Evolutionary conservation across 2,113 vertebrate genomes (phyloP).

Genomic region (Pterophyllum scalare): DNA sequence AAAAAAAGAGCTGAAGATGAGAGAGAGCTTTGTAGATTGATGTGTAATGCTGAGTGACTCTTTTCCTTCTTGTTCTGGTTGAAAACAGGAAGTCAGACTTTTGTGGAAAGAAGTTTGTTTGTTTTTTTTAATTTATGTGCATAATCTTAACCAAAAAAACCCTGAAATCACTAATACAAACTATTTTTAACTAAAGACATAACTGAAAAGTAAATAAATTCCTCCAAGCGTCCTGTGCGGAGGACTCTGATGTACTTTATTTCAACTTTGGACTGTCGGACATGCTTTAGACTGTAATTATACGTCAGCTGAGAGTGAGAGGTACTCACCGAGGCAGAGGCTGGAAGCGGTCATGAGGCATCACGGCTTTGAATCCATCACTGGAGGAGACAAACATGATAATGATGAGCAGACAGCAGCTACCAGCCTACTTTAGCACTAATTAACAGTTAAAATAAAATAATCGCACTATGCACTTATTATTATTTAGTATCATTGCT

Average conservation of each 20-base stretch:
- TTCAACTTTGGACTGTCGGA: fast-evolving
- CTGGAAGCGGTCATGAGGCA: constrained; percentile 96
- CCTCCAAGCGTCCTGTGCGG: neutral
- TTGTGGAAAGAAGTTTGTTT: neutral
- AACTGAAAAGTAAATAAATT: neutral
- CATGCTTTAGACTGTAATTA: neutral
- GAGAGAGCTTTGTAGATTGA: constrained; percentile 13
- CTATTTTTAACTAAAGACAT: neutral
- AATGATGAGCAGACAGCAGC: neutral
- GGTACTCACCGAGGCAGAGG: constrained; percentile 90
- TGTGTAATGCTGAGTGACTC: neutral
- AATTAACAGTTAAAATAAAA: neutral
- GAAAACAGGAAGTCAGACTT: neutral
- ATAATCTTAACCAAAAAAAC: neutral
- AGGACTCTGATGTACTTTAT: fast-evolving
- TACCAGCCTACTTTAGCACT: neutral
- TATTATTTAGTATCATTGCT: neutral
- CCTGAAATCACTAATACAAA: neutral
- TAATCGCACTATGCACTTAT: fast-evolving
- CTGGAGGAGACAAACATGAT: constrained; percentile 75
- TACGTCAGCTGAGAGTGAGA: neutral
- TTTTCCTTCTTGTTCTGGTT: neutral
- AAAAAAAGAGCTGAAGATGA: neutral
- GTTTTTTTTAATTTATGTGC: too few relatives aligned
- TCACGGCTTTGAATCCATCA: constrained; percentile 96